Conservation (phyloP, 2,113 vertebrate genomes). For the Turnix velox region DNA sequence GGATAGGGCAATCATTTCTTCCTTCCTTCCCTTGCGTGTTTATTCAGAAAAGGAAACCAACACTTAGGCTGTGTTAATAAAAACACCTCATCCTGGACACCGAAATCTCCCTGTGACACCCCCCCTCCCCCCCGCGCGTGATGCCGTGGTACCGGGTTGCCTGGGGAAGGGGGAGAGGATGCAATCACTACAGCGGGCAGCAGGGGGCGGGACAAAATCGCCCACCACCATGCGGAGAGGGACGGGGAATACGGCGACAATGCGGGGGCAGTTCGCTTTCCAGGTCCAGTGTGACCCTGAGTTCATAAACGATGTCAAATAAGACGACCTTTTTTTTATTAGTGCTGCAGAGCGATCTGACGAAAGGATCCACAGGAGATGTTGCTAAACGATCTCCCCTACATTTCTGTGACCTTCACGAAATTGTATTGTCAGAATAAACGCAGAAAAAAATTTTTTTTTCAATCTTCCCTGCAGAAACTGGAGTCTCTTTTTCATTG, state of each 20-base stretch:
- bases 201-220: constrained; percentile 11
- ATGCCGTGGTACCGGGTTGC: fast-evolving
- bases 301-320: not conserved
- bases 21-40: not conserved
- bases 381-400: not conserved
- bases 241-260: not conserved
- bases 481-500: not conserved
- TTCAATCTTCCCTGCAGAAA: not conserved
- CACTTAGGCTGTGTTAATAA: fast-evolving
- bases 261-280: not conserved
- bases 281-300: not conserved
- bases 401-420: not conserved
- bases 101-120: fast-evolving
- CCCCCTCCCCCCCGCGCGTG: fast-evolving
- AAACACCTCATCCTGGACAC: fast-evolving
- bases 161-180: not conserved
- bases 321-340: fast-evolving
- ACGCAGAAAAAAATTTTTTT: not conserved
- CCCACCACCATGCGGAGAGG: fast-evolving
- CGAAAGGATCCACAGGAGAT: not conserved
- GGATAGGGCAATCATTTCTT: not conserved
- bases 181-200: not conserved
- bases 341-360: not conserved
- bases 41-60: not conserved
- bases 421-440: not conserved